Base-by-base conservation (phyloP, 2,797 vertebrate genomes). In the Propithecus deckenii region DNA sequence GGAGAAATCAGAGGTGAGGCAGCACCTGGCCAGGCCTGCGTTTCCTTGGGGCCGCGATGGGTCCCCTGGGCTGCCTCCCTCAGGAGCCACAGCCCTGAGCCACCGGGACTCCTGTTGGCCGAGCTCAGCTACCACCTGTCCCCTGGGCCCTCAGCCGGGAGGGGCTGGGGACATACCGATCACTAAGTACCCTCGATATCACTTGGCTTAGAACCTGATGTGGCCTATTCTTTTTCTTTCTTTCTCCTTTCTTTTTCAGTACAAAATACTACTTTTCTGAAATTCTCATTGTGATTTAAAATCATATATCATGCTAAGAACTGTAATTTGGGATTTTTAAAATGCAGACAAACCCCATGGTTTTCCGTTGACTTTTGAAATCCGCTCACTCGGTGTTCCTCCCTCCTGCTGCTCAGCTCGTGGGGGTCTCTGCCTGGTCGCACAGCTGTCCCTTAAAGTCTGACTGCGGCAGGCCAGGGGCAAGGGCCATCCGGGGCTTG, bases 21-120 rank as follows among this genome's bases (percentile, higher is more conserved):
- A 13, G 50, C 4, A 43, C 0, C 32, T 0, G 7, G 57, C n/a
- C 55, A 41, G 30, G 57, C 10, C 57, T 52, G 13, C 2, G 9
- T 30, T 4, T 1, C 32, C 32, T 30, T 0, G 0, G 1, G 2
- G 23, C 25, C 46, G 22, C 35, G 0, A 2, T 7, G 63, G 18
- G 50, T 41, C 22, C 48, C 17, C 5, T 59, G 25, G 32, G 79
- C 25, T 48, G 4, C 80, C 75, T 67, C 71, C 38, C 59, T 52
- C 32, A 2, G 52, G 72, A 48, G 43, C 9, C 2, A 12, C 7
- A n/a, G 13, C 23, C 63, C 28, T 5, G 46, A 43, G 71, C 5
- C 30, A 35, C 50, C 15, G 20, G 50, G 48, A 38, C n/a, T 48
- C 4, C 0, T 55, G 67, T 25, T 79, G 25, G 30, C 75, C 13